phyloP scores from a whole-genome alignment of 2,113 vertebrate genomes.

The Melanerpes aurifrons region DNA sequence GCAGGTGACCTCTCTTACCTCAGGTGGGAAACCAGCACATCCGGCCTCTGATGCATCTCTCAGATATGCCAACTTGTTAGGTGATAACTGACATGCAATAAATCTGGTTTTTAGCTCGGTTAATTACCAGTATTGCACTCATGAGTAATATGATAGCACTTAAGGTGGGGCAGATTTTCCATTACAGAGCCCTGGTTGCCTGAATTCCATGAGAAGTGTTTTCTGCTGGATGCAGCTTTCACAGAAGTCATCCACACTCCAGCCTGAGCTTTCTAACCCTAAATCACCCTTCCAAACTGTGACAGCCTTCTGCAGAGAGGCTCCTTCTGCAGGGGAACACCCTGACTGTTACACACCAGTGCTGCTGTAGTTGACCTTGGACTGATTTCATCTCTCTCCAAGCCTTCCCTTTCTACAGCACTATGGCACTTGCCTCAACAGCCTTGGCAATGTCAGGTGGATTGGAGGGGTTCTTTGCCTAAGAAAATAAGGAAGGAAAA shows the following conservation, averaged over 20 bases:
- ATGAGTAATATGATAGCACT: constrained; percentile 71
- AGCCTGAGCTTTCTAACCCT: neutral
- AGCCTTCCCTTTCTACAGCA: neutral
- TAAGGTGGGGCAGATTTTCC: constrained; percentile 71
- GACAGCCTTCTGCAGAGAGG: neutral
- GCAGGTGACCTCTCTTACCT: constrained; percentile 26
- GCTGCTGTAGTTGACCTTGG: neutral
- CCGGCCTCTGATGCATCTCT: constrained; percentile 7
- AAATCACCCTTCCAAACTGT: neutral
- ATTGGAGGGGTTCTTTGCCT: neutral
- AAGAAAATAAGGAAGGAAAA: neutral
- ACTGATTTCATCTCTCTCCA: neutral
- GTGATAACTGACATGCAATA: constrained; percentile 50
- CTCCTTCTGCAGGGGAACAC: neutral
- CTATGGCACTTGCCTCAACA: neutral
- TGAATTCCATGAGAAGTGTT: constrained; percentile 52
- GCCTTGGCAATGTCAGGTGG: fast-evolving
- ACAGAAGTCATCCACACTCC: neutral
- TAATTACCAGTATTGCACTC: constrained; percentile 62
- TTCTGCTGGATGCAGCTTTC: constrained; percentile 47
- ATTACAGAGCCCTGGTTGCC: constrained; percentile 41
- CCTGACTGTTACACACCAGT: fast-evolving
- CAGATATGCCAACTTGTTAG: neutral
- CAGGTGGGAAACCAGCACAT: neutral
- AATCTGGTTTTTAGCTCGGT: constrained; percentile 59